Evolutionary conservation across 2,797 vertebrate species (phyloP).

Genomic region (Synanceia verrucosa): DNA sequence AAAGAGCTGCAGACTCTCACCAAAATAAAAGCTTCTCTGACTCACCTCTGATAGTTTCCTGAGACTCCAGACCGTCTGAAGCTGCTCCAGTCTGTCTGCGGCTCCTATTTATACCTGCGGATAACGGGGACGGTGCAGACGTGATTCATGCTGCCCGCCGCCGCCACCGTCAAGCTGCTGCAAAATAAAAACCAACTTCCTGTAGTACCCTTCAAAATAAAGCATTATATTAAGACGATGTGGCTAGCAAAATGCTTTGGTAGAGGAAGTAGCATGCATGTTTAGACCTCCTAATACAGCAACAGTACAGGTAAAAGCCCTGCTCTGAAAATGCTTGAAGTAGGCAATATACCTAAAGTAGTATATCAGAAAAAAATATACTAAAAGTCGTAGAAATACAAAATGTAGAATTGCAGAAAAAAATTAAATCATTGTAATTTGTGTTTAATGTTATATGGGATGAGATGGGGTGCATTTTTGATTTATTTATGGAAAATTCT

Average conservation of each 20-base stretch:
- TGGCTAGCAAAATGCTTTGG: not conserved
- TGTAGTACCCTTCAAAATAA: constrained; percentile 35
- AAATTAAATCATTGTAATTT: too few relatives aligned
- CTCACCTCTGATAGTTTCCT: constrained; percentile 69
- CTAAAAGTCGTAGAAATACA: not conserved
- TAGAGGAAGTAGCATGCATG: not conserved
- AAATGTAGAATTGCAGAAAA: too few relatives aligned
- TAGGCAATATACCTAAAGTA: not conserved
- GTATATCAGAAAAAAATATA: not conserved
- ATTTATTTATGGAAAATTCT: too few relatives aligned
- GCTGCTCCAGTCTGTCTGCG: constrained; percentile 30
- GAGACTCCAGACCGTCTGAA: constrained; percentile 52
- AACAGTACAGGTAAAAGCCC: not conserved
- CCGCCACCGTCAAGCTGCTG: not conserved
- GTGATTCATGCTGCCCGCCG: constrained; percentile 61
- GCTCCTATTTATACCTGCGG: constrained; percentile 73
- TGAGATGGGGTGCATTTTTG: too few relatives aligned
- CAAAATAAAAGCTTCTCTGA: not conserved
- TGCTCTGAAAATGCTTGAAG: not conserved
- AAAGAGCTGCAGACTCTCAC: not conserved
- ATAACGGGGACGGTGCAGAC: constrained; percentile 55
- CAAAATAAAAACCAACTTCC: not conserved
- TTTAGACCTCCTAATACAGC: not conserved
- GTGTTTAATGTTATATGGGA: too few relatives aligned
- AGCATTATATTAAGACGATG: too few relatives aligned